phyloP scores from a whole-genome alignment of 2,797 vertebrate species.

The Propithecus perrieri region DNA sequence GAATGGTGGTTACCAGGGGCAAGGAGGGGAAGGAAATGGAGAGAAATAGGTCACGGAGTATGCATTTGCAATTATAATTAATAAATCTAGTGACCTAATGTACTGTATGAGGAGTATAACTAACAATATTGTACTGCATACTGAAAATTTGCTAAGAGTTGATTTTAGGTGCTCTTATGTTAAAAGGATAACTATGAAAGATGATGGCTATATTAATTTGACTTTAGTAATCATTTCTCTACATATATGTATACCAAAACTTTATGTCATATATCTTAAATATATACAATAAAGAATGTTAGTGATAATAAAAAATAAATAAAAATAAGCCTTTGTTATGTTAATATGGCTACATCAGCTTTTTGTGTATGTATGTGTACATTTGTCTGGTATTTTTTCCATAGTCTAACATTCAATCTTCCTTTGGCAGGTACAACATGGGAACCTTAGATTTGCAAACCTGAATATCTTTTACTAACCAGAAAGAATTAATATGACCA shows the following conservation, averaged over 20 bases:
- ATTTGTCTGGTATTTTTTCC: neutral
- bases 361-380: neutral
- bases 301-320: neutral
- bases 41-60: neutral
- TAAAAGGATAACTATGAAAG: neutral
- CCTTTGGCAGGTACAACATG: neutral
- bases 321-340: neutral
- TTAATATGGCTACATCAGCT: neutral
- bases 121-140: neutral
- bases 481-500: neutral
- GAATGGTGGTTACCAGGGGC: neutral
- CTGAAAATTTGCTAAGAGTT: neutral
- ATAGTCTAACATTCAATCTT: neutral
- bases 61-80: neutral
- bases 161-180: neutral
- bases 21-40: neutral
- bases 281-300: neutral
- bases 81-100: neutral
- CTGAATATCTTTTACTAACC: neutral
- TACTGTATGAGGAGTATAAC: neutral
- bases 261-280: neutral
- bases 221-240: neutral
- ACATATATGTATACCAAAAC: neutral
- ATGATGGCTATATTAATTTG: neutral
- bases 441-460: neutral